Evolutionary conservation across 2,113 vertebrate genomes (phyloP).

Genomic region (Phyllostomus discolor): DNA sequence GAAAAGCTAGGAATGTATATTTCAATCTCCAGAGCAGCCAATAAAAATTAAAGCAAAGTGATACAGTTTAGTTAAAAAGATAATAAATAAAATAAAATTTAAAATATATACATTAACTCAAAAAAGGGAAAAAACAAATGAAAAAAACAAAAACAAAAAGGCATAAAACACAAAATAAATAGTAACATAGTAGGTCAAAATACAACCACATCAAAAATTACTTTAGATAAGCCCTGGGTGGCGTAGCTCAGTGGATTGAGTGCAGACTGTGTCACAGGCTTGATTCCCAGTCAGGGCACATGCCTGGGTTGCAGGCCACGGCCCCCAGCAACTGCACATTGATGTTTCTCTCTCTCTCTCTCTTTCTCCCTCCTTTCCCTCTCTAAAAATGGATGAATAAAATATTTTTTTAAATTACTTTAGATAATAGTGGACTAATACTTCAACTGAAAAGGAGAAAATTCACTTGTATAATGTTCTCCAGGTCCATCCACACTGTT

Average conservation of each 20-base stretch:
- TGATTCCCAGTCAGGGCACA: no score
- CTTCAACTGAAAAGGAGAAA: neutral
- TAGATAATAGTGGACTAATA: neutral
- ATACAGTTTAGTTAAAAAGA: neutral
- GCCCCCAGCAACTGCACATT: no score
- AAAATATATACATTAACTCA: neutral
- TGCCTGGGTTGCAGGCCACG: no score
- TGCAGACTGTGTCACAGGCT: no score
- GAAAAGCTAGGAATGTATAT: neutral
- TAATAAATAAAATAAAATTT: neutral
- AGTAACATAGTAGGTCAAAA: neutral
- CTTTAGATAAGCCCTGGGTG: neutral
- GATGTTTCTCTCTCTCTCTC: no score
- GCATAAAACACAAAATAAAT: neutral
- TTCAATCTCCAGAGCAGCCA: neutral
- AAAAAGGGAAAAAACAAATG: neutral
- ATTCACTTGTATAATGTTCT: no score
- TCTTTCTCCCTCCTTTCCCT: no score
- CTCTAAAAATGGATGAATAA: no score
- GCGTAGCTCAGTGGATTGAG: no score
- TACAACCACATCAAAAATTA: neutral
- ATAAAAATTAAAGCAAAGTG: neutral
- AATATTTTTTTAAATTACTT: neutral
- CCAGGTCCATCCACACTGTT: no score
- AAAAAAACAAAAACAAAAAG: neutral